These are phyloP conservation scores for Drosophila conformis DNA, from an alignment of 2,888 invertebrate genomes.

Conservation along the genomic window DNA sequence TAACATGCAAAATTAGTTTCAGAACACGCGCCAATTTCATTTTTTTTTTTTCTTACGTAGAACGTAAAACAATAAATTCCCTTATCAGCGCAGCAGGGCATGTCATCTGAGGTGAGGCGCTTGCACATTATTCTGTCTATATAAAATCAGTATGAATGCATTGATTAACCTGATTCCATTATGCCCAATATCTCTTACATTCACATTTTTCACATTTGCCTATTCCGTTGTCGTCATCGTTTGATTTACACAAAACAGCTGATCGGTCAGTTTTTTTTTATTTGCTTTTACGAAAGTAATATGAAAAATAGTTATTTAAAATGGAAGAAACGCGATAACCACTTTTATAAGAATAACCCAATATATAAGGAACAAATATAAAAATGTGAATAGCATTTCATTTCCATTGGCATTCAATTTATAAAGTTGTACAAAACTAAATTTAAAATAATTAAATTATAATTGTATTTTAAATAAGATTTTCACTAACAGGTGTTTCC, in stretches of 20 bases:
- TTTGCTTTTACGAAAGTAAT: background rate
- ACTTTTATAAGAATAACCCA: no score
- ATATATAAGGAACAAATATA: no score
- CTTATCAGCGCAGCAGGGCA: background rate
- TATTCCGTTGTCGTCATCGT: background rate
- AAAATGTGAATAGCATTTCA: background rate
- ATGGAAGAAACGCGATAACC: background rate
- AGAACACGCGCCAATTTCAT: slow-evolving; percentile 24
- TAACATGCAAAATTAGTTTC: slow-evolving; percentile 25
- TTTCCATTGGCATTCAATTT: background rate
- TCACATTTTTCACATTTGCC: background rate
- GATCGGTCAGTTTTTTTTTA: background rate
- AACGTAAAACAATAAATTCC: background rate
- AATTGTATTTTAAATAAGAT: background rate
- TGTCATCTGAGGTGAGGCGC: slow-evolving; percentile 9
- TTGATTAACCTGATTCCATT: background rate
- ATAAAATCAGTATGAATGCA: background rate
- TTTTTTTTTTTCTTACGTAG: background rate
- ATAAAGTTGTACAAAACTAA: background rate
- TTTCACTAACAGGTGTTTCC: no score
- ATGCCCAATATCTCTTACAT: background rate
- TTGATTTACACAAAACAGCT: background rate
- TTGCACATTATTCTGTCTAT: background rate
- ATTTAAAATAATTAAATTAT: background rate
- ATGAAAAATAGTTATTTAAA: background rate